Evolutionary conservation across 1,140 invertebrate species (phyloP).

Genomic region (Zaprionus camerounensis): DNA sequence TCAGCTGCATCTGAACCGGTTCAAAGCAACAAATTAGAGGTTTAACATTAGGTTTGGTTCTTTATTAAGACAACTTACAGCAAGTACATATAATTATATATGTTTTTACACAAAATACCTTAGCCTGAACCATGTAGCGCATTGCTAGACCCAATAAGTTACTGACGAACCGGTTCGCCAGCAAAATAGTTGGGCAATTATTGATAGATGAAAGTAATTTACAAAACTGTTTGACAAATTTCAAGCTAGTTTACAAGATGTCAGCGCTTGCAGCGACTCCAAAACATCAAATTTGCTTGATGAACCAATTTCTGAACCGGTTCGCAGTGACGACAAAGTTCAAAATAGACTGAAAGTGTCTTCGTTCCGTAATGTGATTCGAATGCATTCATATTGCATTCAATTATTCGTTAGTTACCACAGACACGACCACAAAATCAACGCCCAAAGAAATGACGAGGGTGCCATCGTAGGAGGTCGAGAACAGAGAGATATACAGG

Average conservation of each 20-base stretch:
- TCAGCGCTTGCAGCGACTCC: not conserved
- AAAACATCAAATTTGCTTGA: not conserved
- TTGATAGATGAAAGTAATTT: not conserved
- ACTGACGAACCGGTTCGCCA: not conserved
- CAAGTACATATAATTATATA: not conserved
- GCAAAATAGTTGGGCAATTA: not conserved
- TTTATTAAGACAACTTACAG: not conserved
- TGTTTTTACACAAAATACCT: too few relatives aligned
- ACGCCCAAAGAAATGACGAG: slow-evolving; percentile 15
- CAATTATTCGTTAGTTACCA: slow-evolving; percentile 40
- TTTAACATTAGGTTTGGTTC: not conserved
- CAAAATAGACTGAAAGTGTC: slow-evolving; percentile 14
- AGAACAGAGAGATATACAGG: not conserved
- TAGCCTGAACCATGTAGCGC: not conserved
- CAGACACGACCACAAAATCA: slow-evolving; percentile 33
- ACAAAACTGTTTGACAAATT: not conserved
- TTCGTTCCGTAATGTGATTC: slow-evolving; percentile 13
- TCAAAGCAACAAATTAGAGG: not conserved
- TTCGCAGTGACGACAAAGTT: not conserved
- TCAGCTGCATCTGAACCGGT: not conserved
- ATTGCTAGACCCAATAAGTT: not conserved
- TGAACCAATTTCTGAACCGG: slow-evolving; percentile 8
- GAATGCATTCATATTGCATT: slow-evolving; percentile 46
- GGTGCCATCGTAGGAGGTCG: not conserved
- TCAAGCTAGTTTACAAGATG: not conserved